Evolutionary conservation across 2,888 invertebrate genomes (phyloP).

Genomic region (Lasioglossum calceatum): DNA sequence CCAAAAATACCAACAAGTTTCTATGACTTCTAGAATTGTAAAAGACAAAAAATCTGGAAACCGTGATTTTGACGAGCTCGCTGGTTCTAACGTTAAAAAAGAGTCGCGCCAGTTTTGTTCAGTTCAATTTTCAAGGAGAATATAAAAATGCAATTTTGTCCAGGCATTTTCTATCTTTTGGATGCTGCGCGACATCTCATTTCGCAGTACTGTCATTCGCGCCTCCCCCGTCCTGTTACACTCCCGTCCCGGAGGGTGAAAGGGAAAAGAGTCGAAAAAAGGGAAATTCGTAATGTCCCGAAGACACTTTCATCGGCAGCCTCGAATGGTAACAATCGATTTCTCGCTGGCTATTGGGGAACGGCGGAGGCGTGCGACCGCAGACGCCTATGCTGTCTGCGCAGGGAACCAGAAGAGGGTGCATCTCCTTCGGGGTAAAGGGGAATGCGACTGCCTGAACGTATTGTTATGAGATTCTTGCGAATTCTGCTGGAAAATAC

Average conservation of each 20-base stretch:
- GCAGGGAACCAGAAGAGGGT: not conserved
- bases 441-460: not conserved
- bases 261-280: conserved; percentile 11
- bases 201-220: not conserved
- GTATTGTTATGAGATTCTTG: conserved; percentile 14
- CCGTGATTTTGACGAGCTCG: not conserved
- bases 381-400: conserved; percentile 1
- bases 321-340: conserved; percentile 32
- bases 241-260: not conserved
- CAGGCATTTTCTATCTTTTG: not conserved
- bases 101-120: not conserved
- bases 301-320: conserved; percentile 34
- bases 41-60: not conserved
- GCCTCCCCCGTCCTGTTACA: not conserved
- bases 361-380: not conserved
- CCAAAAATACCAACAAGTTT: too few species aligned
- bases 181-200: not conserved
- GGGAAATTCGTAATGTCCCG: conserved; percentile 30
- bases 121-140: not conserved
- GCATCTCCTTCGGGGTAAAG: not conserved
- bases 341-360: conserved; percentile 13
- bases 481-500: conserved; percentile 12
- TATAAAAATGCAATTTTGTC: not conserved
- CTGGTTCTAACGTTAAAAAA: not conserved
- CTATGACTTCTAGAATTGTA: not conserved